phyloP scores from a whole-genome alignment of 2,113 vertebrate genomes.

The Gracilinanus agilis region DNA sequence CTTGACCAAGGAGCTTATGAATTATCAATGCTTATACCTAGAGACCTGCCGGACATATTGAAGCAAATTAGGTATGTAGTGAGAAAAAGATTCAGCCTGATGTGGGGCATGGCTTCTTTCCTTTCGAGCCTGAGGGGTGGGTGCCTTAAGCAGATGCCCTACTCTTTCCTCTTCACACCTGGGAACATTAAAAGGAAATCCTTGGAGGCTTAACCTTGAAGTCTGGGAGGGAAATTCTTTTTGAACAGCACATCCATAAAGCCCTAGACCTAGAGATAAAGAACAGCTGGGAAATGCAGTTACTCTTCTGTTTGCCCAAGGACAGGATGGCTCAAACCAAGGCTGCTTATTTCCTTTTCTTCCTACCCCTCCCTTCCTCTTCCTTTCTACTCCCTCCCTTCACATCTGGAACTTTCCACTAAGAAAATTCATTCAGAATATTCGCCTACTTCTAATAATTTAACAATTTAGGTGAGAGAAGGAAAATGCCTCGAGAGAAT shows the following conservation, averaged over 20 bases:
- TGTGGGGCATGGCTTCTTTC: neutral
- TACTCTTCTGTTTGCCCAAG: neutral
- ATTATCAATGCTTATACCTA: neutral
- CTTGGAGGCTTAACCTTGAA: neutral
- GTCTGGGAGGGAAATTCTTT: neutral
- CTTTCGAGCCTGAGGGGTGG: neutral
- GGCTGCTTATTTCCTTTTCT: neutral
- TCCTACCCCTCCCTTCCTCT: neutral
- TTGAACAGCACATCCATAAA: neutral
- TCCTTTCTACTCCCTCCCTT: neutral
- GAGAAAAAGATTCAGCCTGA: neutral
- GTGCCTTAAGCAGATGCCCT: neutral
- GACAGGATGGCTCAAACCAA: neutral
- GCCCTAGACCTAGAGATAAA: neutral
- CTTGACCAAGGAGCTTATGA: neutral
- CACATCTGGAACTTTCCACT: neutral
- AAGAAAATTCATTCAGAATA: neutral
- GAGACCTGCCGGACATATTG: neutral
- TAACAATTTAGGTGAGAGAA: neutral
- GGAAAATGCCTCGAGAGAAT: neutral
- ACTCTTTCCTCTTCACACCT: neutral
- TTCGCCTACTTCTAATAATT: neutral
- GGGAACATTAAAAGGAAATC: neutral
- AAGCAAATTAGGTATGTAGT: neutral
- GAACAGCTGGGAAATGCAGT: neutral